These are phyloP conservation scores for Drosophila formosana DNA, from an alignment of 2,888 invertebrate genomes.

Conservation along the genomic window DNA sequence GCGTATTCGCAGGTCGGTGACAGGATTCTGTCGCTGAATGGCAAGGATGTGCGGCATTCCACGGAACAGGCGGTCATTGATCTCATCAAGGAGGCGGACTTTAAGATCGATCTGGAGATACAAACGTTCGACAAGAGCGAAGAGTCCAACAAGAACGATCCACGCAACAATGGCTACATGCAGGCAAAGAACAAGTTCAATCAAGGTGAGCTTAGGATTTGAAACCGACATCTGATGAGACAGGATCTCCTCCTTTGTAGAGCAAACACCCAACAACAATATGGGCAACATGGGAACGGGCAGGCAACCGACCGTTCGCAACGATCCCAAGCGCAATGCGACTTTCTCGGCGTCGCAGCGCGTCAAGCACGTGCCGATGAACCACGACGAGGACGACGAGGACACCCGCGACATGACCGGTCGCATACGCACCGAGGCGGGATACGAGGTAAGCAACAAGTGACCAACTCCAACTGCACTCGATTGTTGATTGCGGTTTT, in stretches of 20 bases:
- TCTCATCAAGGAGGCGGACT: constrained; percentile 95
- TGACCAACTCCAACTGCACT: not conserved
- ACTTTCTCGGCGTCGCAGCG: constrained; percentile 70
- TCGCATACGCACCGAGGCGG: constrained; percentile 91
- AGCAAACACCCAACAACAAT: constrained; percentile 55
- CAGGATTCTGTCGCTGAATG: constrained; percentile 91
- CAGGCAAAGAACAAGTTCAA: constrained; percentile 73
- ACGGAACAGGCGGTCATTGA: constrained; percentile 97
- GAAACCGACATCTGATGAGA: not conserved
- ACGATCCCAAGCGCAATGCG: constrained; percentile 64
- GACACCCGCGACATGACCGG: constrained; percentile 92
- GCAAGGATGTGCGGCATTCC: constrained; percentile 94
- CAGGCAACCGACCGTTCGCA: constrained; percentile 51
- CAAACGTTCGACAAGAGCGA: constrained; percentile 87
- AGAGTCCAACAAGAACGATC: constrained; percentile 62
- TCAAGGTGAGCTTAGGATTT: constrained; percentile 54
- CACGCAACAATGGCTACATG: constrained; percentile 80
- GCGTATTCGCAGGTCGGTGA: constrained; percentile 80
- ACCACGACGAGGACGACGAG: constrained; percentile 87
- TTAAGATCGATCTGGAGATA: constrained; percentile 95
- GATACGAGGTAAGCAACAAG: constrained; percentile 88
- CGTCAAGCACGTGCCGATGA: constrained; percentile 53
- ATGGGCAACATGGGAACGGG: constrained; percentile 39
- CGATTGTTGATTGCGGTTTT: not conserved
- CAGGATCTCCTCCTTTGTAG: constrained; percentile 13